phyloP scores from a whole-genome alignment of 1,140 invertebrate genomes.

The Penaeus japonicus region DNA sequence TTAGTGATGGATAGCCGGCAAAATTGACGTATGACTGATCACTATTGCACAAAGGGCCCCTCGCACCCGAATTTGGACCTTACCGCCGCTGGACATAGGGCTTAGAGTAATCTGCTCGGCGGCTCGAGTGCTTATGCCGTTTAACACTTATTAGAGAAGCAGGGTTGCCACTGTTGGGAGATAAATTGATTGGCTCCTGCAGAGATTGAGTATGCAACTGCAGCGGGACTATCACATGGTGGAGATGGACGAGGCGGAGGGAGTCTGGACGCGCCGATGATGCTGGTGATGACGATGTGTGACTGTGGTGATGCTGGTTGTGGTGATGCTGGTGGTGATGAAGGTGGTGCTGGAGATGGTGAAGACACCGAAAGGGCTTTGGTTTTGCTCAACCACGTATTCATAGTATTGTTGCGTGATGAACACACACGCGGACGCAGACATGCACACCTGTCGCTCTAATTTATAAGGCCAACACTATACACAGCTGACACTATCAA shows the following conservation, averaged over 20 bases:
- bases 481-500: too few relatives aligned
- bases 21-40: constrained; percentile 54
- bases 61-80: constrained; percentile 9
- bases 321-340: too few relatives aligned
- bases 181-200: constrained; percentile 53
- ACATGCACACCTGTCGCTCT: too few relatives aligned
- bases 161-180: constrained; percentile 45
- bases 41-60: constrained; percentile 33
- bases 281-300: background rate
- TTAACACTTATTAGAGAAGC: constrained; percentile 45
- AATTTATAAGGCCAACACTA: too few relatives aligned
- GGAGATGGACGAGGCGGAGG: constrained; percentile 24
- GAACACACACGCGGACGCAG: too few relatives aligned
- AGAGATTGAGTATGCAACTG: constrained; percentile 55
- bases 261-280: background rate
- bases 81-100: background rate
- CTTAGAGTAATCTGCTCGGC: background rate
- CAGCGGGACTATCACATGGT: constrained; percentile 30
- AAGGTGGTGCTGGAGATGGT: constrained; percentile 10
- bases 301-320: background rate
- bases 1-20: constrained; percentile 41
- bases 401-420: too few relatives aligned
- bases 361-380: background rate
- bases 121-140: constrained; percentile 32
- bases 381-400: too few relatives aligned